Evolutionary conservation across 2,113 vertebrate species (phyloP), one percentile per base, ranked within the genome.

Genomic region (Columbina picui): DNA sequence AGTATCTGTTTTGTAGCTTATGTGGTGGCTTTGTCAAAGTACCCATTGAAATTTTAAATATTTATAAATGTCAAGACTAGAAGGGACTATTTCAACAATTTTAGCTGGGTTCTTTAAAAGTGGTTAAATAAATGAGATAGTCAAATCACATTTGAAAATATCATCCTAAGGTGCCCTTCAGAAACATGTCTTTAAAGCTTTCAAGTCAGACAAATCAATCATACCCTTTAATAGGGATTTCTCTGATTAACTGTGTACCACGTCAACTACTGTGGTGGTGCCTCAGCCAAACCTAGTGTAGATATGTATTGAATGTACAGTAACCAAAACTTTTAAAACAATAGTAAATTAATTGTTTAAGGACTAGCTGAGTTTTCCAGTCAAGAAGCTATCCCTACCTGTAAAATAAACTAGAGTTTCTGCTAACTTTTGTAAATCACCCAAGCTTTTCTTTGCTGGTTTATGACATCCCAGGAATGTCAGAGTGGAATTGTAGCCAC

Each of bases 341-440:
- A 85, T 12, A 85, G 30, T 63, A 88, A 94, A 95, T 89, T 70
- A 59, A 91, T 53, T 77, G 57, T 88, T 95, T 78, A 94, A 90
- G 73, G 36, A 82, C 52, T 87, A 64, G 85, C 55, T 55, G 52
- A 91, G 32, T 22, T 85, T 94, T 88, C 76, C 69, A 71, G 14
- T 52, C 34, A 73, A 61, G 16, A 60, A 69, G 2, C 0, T 64
- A 34, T 27, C 16, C n/a, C n/a, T 84, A 55, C 53, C 65, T 94
- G 65, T 20, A 87, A 87, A 84, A 79, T 36, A 84, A 79, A 30
- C n/a, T 68, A 83, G 30, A 39, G 59, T 49, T 95, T 82, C 64
- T 67, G 20, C 30, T 27, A 69, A 88, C 27, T 78, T 49, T 14
- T 61, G 47, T 56, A 77, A 65, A 64, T 16, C n/a, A 93, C 36